Base-by-base conservation (phyloP, 2,888 invertebrate genomes). In the Athalia circularis region DNA sequence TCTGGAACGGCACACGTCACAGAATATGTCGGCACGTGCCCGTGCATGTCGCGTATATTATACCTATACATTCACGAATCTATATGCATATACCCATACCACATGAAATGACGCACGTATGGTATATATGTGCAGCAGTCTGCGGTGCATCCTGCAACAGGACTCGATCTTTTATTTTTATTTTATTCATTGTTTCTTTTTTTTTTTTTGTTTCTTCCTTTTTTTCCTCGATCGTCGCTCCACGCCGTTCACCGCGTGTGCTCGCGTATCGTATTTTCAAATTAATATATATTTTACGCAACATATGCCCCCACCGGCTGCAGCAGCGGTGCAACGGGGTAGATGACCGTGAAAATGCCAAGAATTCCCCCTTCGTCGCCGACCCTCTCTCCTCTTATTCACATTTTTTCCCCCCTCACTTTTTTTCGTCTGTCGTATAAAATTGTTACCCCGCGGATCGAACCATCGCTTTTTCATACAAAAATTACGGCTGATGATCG, bases 1-100 rank as follows among this genome's bases (percentile, higher is more conserved):
- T 75, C 62, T 61, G 75, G 75, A 75, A 75, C 75, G 75, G 75
- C 75, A 75, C 75, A 75, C 75, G 75, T 64, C 62, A 75, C 45
- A 75, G 72, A 72, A 72, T 72, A 59, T 59, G 57, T 72, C 72
- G 72, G 72, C 72, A 72, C 72, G 72, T 72, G 72, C 72, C 72
- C 47, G 45, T 68, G 29, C 52, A 52, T 47, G 52, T 52, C n/a
- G 8, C n/a, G 47, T 50, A 54, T 68, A 52, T 29, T 29, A 15
- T n/a, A 9, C 2, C 8, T 52, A 52, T 45, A 11, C 29, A 43
- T 52, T 6, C 11, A 47, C 48, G 1, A 48, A 65, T 7, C 5
- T 65, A 48, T 29, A 29, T 29, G 29, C 29, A 29, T 29, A 29
- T 29, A 29, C 29, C 29, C 0, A 29, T 29, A 29, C 29, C 29